Conservation (phyloP, 1,140 invertebrate genomes). For the Asbolus verrucosus region DNA sequence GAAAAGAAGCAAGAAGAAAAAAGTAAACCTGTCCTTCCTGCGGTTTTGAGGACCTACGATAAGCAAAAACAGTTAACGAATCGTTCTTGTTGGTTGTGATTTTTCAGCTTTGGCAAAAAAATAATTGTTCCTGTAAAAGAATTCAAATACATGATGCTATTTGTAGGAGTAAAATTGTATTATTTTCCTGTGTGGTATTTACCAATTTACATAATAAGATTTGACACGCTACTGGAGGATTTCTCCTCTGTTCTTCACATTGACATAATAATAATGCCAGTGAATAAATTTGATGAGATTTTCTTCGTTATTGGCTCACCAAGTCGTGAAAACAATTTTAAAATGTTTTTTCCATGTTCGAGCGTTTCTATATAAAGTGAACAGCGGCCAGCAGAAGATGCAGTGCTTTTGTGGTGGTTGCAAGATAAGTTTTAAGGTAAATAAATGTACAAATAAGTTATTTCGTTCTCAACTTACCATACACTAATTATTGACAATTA, state of each 20-base stretch:
- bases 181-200: too few relatives aligned
- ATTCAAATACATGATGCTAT: too few relatives aligned
- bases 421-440: conserved; percentile 3
- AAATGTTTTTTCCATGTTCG: background rate
- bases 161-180: too few relatives aligned
- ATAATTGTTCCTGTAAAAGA: too few relatives aligned
- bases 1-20: conserved; percentile 51
- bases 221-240: background rate
- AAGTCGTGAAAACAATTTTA: conserved; percentile 10
- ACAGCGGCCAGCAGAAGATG: background rate
- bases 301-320: conserved; percentile 3
- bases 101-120: too few relatives aligned
- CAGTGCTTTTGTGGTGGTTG: conserved; percentile 25
- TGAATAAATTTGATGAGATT: conserved; percentile 7
- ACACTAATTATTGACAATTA: background rate
- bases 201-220: conserved; percentile 1
- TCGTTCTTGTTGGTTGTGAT: conserved; percentile 37
- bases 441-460: too few relatives aligned
- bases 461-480: background rate
- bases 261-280: conserved; percentile 5
- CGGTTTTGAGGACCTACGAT: conserved; percentile 55
- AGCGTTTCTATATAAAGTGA: background rate
- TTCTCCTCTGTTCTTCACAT: background rate
- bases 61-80: conserved; percentile 37
- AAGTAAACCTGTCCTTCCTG: conserved; percentile 50